Evolutionary conservation across 2,797 vertebrate genomes (phyloP).

Genomic region (Leptatherina wallacei): DNA sequence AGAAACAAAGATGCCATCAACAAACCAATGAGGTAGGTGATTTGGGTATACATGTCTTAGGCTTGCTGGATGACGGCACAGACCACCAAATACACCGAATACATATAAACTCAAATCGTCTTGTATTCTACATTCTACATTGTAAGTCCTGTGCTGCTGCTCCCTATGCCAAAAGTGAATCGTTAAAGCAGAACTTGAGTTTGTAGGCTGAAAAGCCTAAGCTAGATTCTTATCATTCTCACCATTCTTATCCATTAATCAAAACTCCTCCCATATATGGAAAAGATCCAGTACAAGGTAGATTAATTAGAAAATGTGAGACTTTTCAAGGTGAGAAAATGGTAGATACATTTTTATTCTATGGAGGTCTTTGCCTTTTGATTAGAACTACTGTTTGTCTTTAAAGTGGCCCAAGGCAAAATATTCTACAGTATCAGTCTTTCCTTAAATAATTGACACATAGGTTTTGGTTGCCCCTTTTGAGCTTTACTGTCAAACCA

Average conservation of each 20-base stretch:
- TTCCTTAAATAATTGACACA: neutral
- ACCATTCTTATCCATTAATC: neutral
- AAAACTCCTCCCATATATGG: neutral
- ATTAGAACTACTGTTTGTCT: neutral
- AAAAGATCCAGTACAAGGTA: neutral
- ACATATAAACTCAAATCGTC: no score
- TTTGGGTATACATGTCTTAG: no score
- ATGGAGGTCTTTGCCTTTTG: neutral
- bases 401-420: neutral
- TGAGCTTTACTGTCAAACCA: neutral
- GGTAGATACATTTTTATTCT: neutral
- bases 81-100: no score
- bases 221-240: neutral
- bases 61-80: no score
- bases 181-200: neutral
- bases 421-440: neutral
- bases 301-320: neutral
- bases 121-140: neutral
- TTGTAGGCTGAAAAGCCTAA: neutral
- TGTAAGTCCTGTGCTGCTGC: neutral
- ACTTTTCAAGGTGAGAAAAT: neutral
- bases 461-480: neutral
- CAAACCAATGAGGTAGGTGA: no score
- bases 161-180: neutral
- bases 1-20: no score